Conservation (phyloP, 2,113 vertebrate species). For the Micromys minutus region DNA sequence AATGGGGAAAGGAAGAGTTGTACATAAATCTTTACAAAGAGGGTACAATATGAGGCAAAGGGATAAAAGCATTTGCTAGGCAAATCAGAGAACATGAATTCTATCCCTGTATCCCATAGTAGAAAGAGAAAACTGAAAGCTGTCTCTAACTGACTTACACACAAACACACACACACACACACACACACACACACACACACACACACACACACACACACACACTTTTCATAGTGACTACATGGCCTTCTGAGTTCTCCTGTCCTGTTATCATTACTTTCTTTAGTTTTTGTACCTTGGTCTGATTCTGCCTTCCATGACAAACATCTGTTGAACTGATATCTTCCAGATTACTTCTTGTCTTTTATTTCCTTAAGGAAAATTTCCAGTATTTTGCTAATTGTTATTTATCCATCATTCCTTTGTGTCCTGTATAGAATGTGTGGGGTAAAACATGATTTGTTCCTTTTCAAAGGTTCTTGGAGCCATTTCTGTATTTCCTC, state of each 20-base stretch:
- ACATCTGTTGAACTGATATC: conserved; percentile 45
- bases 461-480: conserved; percentile 40
- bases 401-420: conserved; percentile 35
- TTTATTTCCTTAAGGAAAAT: conserved; percentile 45
- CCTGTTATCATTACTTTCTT: conserved; percentile 25
- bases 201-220: background rate
- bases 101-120: background rate
- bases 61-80: background rate
- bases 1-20: background rate
- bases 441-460: conserved; percentile 22
- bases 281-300: conserved; percentile 42
- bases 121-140: background rate
- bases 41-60: background rate
- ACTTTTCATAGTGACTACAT: conserved; percentile 15
- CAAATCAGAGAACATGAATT: background rate
- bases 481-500: conserved; percentile 52
- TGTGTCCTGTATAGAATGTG: conserved; percentile 39
- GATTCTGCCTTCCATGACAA: background rate
- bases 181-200: background rate
- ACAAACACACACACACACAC: background rate
- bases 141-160: background rate
- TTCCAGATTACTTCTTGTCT: conserved; percentile 1
- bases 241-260: conserved; percentile 23
- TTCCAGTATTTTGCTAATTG: conserved; percentile 54
- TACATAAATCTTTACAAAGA: conserved; percentile 14